These are phyloP conservation scores for Rotaria sp. DNA, from an alignment of 2,888 invertebrate species.

Conservation along the genomic window DNA sequence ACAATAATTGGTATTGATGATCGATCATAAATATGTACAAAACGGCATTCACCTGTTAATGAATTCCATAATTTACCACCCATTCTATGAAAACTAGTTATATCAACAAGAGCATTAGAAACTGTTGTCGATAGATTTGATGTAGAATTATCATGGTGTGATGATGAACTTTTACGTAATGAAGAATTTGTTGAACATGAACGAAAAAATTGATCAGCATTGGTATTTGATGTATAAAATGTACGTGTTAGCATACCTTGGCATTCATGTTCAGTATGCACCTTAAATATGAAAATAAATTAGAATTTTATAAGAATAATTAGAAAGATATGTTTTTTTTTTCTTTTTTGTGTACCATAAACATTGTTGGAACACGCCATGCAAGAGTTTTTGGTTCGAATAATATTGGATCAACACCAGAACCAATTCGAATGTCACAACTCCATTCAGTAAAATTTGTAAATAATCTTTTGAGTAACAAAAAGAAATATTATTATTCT, in stretches of 20 bases:
- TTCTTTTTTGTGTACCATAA: background rate
- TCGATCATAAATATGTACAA: background rate
- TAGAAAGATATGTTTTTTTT: background rate
- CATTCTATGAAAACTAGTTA: background rate
- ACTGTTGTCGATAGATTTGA: background rate
- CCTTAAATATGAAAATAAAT: background rate
- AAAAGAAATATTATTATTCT: background rate
- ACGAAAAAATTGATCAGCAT: background rate
- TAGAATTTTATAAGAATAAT: background rate
- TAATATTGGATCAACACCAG: constrained; percentile 25
- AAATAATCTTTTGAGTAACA: background rate
- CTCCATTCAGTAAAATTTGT: background rate
- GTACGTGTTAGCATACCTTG: background rate
- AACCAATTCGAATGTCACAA: background rate
- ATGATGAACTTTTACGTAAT: background rate
- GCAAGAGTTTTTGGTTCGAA: background rate
- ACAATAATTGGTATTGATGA: background rate
- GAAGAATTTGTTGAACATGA: background rate
- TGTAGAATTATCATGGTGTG: background rate
- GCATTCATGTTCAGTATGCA: background rate
- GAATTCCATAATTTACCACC: background rate
- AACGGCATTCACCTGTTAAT: background rate
- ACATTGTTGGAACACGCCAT: constrained; percentile 21
- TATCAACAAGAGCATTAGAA: background rate
- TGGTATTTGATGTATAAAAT: background rate